phyloP scores from a whole-genome alignment of 2,113 vertebrate species.

The Mirza zaza region DNA sequence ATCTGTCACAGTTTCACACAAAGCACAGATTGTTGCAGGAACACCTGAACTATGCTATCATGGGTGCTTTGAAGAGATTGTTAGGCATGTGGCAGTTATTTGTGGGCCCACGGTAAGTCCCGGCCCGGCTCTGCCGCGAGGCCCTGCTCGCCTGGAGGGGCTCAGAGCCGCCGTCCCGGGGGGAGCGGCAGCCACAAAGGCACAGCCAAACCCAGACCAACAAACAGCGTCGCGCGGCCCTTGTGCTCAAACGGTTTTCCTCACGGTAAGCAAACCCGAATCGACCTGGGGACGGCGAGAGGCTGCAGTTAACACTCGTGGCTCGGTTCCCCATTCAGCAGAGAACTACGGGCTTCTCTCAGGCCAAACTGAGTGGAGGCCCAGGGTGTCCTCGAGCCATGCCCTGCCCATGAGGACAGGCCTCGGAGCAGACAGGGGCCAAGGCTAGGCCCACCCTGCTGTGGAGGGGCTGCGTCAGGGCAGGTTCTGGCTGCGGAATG shows the following conservation, averaged over 20 bases:
- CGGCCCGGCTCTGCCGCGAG: neutral
- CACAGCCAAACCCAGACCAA: accelerated
- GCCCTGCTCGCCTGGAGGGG: neutral
- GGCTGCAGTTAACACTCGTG: constrained; percentile 46
- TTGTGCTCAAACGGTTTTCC: neutral
- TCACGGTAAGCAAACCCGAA: constrained; percentile 32
- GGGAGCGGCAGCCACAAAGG: neutral
- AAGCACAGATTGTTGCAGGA: constrained; percentile 19
- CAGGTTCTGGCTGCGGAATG: accelerated
- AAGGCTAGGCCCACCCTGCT: constrained; percentile 46
- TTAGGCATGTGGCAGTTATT: neutral
- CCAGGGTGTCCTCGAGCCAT: accelerated
- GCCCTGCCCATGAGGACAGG: neutral
- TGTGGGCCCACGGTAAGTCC: neutral
- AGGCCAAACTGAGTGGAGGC: accelerated
- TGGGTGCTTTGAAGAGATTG: constrained; percentile 16
- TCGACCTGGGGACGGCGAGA: neutral
- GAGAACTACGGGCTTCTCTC: neutral
- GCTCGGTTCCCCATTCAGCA: neutral
- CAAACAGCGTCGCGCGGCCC: neutral
- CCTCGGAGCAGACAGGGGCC: neutral
- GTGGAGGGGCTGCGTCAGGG: constrained; percentile 25
- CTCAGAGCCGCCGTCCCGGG: constrained; percentile 43
- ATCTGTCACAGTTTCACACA: constrained; percentile 14
- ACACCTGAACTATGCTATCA: neutral